phyloP scores from a whole-genome alignment of 2,113 vertebrate genomes.

The Lathamus discolor region DNA sequence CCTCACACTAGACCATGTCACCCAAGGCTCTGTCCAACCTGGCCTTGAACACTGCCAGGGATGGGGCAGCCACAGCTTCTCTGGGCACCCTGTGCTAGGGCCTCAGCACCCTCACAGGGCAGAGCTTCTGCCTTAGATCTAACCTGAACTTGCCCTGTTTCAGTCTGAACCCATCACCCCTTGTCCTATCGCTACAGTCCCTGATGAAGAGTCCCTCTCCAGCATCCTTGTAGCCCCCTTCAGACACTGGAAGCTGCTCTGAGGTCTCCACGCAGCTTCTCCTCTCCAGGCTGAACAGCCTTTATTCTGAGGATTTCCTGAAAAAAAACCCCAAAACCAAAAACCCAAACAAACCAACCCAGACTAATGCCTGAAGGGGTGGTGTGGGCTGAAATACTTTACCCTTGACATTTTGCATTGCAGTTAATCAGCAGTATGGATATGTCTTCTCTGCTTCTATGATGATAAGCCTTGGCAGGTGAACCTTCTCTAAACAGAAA shows the following conservation, averaged over 20 bases:
- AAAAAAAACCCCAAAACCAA: fast-evolving
- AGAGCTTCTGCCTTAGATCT: not conserved
- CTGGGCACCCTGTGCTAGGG: not conserved
- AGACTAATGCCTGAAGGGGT: not conserved
- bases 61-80: not conserved
- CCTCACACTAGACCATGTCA: not conserved
- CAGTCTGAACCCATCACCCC: no score
- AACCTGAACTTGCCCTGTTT: not conserved
- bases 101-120: not conserved
- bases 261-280: not conserved
- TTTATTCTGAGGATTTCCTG: not conserved
- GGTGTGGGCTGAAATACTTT: not conserved
- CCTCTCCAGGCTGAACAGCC: not conserved
- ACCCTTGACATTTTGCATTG: not conserved
- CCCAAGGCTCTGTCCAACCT: not conserved
- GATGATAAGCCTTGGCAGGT: not conserved
- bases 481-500: not conserved
- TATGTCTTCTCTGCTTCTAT: not conserved
- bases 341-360: not conserved
- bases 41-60: not conserved
- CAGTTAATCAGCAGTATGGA: not conserved
- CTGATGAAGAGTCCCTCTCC: not conserved
- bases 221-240: not conserved
- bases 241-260: not conserved
- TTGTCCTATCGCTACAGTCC: not conserved